These are phyloP conservation scores for Micrasema minimum DNA, from an alignment of 1,140 invertebrate species.

Conservation along the genomic window DNA sequence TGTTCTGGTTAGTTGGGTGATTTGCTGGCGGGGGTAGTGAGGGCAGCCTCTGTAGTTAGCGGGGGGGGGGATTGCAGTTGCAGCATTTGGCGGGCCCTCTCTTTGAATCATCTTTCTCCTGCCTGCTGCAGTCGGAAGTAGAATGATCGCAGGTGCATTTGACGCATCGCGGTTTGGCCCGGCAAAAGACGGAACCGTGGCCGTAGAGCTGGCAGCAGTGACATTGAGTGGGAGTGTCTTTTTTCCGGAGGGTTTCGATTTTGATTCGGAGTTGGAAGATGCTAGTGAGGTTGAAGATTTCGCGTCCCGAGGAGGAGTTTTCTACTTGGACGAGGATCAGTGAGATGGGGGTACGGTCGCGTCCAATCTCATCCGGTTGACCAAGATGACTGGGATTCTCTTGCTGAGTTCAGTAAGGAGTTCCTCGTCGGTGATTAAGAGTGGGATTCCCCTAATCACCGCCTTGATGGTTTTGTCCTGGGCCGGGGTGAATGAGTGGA, in stretches of 20 bases:
- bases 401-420: not conserved
- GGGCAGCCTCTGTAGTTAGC: not conserved
- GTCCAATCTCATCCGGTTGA: not conserved
- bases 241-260: not conserved
- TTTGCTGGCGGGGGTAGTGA: not conserved
- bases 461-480: conserved; percentile 6
- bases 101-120: not conserved
- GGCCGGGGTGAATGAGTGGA: not conserved
- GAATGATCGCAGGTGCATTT: not conserved
- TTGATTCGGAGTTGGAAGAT: too few relatives aligned
- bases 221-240: not conserved
- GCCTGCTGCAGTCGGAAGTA: not conserved
- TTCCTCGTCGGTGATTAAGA: not conserved
- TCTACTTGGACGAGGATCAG: not conserved
- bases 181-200: not conserved
- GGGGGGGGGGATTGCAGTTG: not conserved
- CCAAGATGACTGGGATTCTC: not conserved
- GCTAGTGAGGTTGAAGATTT: too few relatives aligned
- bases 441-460: not conserved
- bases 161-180: not conserved
- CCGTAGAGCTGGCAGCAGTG: not conserved
- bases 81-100: not conserved
- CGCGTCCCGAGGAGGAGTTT: not conserved
- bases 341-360: not conserved
- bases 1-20: not conserved